Conservation (phyloP, 1,140 invertebrate genomes). For the Meloidogyne floridensis region DNA sequence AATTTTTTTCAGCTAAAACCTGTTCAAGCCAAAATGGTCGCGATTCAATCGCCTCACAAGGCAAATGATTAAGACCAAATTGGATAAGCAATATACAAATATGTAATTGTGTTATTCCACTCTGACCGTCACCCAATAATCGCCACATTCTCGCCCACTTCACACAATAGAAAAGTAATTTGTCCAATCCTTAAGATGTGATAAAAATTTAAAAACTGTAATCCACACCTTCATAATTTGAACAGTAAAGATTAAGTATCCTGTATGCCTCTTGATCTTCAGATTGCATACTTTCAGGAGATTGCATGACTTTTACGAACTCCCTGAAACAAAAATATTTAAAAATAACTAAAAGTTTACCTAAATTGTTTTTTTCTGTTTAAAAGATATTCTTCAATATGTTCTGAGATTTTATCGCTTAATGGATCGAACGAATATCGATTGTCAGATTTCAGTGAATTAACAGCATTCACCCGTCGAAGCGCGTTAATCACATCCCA, state of each 20-base stretch:
- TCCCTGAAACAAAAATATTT: conserved; percentile 18
- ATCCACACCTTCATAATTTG: conserved; percentile 29
- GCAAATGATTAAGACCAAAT: conserved; percentile 44
- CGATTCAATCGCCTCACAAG: conserved; percentile 37
- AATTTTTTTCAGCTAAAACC: neutral
- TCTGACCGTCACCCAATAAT: conserved; percentile 28
- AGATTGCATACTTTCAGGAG: conserved; percentile 9
- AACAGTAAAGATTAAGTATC: conserved; percentile 30
- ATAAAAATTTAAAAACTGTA: neutral
- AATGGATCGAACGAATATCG: conserved; percentile 51
- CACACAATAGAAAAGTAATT: conserved; percentile 43
- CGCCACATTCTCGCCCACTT: conserved; percentile 41
- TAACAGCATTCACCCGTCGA: conserved; percentile 32
- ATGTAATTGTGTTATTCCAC: conserved; percentile 35
- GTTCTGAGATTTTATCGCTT: conserved; percentile 38
- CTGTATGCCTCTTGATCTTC: conserved; percentile 23
- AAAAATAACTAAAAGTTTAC: neutral
- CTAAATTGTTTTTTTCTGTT: conserved; percentile 33
- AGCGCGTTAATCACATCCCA: conserved; percentile 49
- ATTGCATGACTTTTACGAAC: conserved; percentile 16
- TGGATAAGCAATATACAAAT: conserved; percentile 42
- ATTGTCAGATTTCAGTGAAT: neutral
- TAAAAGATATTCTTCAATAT: conserved; percentile 46
- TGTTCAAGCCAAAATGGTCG: conserved; percentile 37
- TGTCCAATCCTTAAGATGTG: conserved; percentile 32